These are phyloP conservation scores for Barypeithes pellucidus DNA, from an alignment of 2,888 invertebrate species.

Conservation along the genomic window DNA sequence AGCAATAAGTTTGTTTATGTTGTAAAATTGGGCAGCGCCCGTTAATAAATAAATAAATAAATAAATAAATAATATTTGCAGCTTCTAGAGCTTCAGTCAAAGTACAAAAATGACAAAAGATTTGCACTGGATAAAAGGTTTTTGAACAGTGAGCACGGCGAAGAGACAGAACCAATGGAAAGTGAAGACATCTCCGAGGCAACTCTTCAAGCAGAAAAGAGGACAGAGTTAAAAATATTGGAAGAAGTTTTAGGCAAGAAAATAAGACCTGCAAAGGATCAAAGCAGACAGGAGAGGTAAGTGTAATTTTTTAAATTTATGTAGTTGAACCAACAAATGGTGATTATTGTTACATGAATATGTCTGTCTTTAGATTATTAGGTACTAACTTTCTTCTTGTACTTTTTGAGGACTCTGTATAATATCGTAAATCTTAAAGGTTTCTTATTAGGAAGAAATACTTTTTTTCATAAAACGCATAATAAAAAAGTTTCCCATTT, in stretches of 20 bases:
- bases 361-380: too few relatives aligned
- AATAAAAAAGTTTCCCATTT: too few relatives aligned
- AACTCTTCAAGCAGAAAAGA: conserved; percentile 64
- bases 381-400: too few relatives aligned
- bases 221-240: conserved; percentile 72
- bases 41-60: too few relatives aligned
- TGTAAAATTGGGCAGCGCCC: too few relatives aligned
- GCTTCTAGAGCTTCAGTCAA: conserved; percentile 82
- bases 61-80: conserved; percentile 65
- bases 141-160: conserved; percentile 73
- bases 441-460: too few relatives aligned
- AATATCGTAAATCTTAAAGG: too few relatives aligned
- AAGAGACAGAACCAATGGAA: conserved; percentile 62
- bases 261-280: conserved; percentile 50
- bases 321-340: background rate
- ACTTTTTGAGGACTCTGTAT: too few relatives aligned
- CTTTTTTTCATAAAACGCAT: too few relatives aligned
- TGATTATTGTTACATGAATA: too few relatives aligned
- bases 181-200: conserved; percentile 58
- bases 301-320: background rate
- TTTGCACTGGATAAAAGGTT: conserved; percentile 85
- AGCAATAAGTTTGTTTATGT: too few relatives aligned
- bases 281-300: conserved; percentile 39
- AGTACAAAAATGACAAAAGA: conserved; percentile 83
- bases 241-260: conserved; percentile 69